Conservation (phyloP, 2,888 invertebrate genomes). For the Brachypterus glaber region DNA sequence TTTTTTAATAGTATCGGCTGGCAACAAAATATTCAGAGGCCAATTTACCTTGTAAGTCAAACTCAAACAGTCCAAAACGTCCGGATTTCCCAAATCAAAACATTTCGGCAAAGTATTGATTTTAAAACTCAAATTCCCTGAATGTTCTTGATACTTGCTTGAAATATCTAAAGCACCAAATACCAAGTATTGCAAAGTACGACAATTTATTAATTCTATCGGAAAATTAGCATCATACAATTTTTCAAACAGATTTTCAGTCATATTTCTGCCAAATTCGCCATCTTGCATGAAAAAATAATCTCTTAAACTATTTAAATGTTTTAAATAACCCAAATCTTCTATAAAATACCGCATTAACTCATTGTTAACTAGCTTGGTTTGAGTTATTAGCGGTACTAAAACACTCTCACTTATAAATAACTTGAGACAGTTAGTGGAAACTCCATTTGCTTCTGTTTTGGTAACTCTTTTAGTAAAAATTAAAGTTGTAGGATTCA, state of each 20-base stretch:
- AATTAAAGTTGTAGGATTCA: slow-evolving; percentile 19
- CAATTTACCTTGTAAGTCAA: slow-evolving; percentile 62
- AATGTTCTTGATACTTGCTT: slow-evolving; percentile 52
- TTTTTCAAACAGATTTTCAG: slow-evolving; percentile 57
- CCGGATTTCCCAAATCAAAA: slow-evolving; percentile 56
- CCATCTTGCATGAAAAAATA: slow-evolving; percentile 74
- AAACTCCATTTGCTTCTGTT: slow-evolving; percentile 39
- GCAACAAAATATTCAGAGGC: slow-evolving; percentile 71
- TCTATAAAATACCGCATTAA: slow-evolving; percentile 59
- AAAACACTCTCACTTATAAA: slow-evolving; percentile 43
- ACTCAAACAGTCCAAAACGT: slow-evolving; percentile 57
- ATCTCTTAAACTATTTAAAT: slow-evolving; percentile 63
- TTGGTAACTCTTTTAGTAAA: slow-evolving; percentile 29
- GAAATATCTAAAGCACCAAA: slow-evolving; percentile 60
- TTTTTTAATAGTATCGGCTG: slow-evolving; percentile 57
- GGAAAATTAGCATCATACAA: slow-evolving; percentile 57
- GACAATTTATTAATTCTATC: slow-evolving; percentile 57
- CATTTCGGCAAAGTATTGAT: slow-evolving; percentile 51
- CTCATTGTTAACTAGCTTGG: slow-evolving; percentile 61
- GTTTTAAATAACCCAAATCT: slow-evolving; percentile 57
- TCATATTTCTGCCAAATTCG: slow-evolving; percentile 65
- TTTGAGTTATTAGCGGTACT: slow-evolving; percentile 58
- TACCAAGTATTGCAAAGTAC: slow-evolving; percentile 58
- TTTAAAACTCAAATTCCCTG: slow-evolving; percentile 54
- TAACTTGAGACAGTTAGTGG: slow-evolving; percentile 30